Evolutionary conservation across 1,140 invertebrate species (phyloP).

Genomic region (Drosophila melanica): DNA sequence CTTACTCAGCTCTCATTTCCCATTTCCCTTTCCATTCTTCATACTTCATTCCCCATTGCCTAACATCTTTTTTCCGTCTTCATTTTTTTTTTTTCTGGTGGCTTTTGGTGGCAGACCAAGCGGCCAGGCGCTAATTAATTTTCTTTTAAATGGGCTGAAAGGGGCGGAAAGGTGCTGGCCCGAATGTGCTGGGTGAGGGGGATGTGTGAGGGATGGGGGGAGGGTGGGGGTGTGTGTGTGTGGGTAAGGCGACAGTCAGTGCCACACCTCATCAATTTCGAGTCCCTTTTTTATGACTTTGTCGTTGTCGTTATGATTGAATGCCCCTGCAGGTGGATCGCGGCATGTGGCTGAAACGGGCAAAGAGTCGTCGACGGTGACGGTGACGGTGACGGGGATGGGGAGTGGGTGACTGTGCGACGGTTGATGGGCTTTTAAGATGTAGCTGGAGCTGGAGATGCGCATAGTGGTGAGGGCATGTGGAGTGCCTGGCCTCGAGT

Average conservation of each 20-base stretch:
- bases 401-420: neutral
- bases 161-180: slow-evolving; percentile 62
- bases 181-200: neutral
- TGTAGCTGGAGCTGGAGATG: neutral
- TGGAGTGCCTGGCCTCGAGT: neutral
- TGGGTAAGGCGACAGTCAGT: slow-evolving; percentile 49
- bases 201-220: neutral
- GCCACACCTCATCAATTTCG: slow-evolving; percentile 71
- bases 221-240: neutral
- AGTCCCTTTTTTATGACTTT: slow-evolving; percentile 48
- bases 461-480: neutral
- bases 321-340: slow-evolving; percentile 47
- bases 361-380: neutral
- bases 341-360: neutral
- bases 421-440: neutral
- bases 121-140: slow-evolving; percentile 77
- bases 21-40: slow-evolving; percentile 25
- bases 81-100: slow-evolving; percentile 23
- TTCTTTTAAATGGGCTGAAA: slow-evolving; percentile 53
- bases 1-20: neutral
- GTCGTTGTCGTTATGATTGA: slow-evolving; percentile 58
- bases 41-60: slow-evolving; percentile 19
- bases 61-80: slow-evolving; percentile 30
- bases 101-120: slow-evolving; percentile 56
- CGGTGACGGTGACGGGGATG: neutral